A percentile compares a stretch with the other conserved stretches of the same genome.
Evolutionary conservation across 2,888 invertebrate species (phyloP).

Genomic region (Himalopsyche japonica): DNA sequence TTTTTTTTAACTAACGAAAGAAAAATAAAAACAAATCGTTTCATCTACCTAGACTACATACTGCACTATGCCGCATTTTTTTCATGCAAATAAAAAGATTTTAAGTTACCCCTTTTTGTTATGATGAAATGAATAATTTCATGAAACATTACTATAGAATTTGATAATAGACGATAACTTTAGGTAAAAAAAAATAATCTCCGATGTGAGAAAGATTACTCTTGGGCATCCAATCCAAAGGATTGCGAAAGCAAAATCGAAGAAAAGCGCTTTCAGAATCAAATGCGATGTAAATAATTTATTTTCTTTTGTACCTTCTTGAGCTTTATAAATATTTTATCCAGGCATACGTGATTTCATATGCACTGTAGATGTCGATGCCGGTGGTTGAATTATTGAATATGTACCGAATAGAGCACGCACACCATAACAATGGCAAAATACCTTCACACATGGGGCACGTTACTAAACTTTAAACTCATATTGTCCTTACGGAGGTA

Average conservation of each 20-base stretch:
- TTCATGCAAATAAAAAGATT: not conserved
- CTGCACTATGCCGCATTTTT: too few relatives aligned
- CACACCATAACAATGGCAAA: not conserved
- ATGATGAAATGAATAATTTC: not conserved
- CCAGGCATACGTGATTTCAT: slow-evolving; percentile 33
- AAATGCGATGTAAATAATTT: slow-evolving; percentile 35
- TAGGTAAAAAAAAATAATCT: not conserved
- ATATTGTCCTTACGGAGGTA: not conserved
- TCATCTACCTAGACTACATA: too few relatives aligned
- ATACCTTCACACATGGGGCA: not conserved
- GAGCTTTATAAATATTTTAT: slow-evolving; percentile 35
- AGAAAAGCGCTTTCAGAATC: slow-evolving; percentile 24
- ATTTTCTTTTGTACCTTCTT: slow-evolving; percentile 35
- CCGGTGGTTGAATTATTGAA: slow-evolving; percentile 35
- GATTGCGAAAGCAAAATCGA: slow-evolving; percentile 24
- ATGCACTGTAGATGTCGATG: slow-evolving; percentile 36
- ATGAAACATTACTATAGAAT: not conserved
- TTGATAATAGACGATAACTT: not conserved
- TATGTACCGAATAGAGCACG: slow-evolving; percentile 26
- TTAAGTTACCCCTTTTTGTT: not conserved
- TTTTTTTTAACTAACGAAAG: too few relatives aligned
- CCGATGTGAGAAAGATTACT: slow-evolving; percentile 22
- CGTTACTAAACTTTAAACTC: not conserved
- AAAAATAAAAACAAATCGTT: too few relatives aligned
- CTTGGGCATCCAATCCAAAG: slow-evolving; percentile 7